These are phyloP conservation scores for Equus przewalskii DNA, from an alignment of 2,113 vertebrate genomes.

Conservation along the genomic window DNA sequence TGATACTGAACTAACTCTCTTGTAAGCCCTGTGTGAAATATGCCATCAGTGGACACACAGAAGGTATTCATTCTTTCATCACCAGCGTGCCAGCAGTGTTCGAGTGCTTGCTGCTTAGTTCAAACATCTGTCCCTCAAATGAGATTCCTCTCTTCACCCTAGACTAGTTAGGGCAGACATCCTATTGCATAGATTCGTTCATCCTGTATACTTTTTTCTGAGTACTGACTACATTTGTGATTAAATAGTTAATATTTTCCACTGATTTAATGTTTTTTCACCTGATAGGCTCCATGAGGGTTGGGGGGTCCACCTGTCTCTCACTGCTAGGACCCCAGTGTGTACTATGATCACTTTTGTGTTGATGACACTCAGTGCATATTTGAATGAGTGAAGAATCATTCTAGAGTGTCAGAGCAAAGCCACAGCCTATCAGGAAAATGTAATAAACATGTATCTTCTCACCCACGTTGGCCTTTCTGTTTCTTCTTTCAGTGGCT, in stretches of 20 bases:
- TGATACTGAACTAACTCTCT: neutral
- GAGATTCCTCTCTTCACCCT: neutral
- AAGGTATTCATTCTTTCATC: neutral
- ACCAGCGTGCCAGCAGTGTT: neutral
- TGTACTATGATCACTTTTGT: neutral
- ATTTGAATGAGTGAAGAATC: constrained; percentile 15
- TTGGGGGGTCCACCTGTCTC: neutral
- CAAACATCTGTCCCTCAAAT: neutral
- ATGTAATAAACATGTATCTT: neutral
- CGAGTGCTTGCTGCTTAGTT: neutral
- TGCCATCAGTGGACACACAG: neutral
- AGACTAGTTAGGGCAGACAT: neutral
- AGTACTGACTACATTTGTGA: neutral
- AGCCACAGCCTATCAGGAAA: neutral
- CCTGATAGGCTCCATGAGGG: neutral
- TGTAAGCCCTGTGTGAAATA: neutral
- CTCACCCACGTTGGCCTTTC: neutral
- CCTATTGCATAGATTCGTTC: neutral
- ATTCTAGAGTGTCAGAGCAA: neutral
- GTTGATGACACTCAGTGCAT: neutral
- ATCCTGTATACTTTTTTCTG: neutral
- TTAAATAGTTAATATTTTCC: neutral
- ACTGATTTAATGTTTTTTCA: neutral
- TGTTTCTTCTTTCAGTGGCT: neutral
- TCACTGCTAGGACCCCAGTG: neutral